Evolutionary conservation across 2,113 vertebrate genomes (phyloP).

Genomic region (Gnathonemus longibarbis): DNA sequence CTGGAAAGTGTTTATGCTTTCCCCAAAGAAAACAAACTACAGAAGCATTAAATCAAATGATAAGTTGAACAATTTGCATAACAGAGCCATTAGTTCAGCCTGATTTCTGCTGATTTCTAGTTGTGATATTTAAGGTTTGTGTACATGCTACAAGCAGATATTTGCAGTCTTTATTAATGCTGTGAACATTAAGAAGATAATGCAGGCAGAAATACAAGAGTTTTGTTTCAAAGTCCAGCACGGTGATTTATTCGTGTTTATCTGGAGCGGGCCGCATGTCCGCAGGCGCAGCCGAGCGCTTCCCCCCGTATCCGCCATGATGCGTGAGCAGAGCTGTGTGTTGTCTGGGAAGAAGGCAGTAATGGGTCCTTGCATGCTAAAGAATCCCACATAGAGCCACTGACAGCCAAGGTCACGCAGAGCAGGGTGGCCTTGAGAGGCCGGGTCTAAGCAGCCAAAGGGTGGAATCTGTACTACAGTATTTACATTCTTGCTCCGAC

Average conservation of each 20-base stretch:
- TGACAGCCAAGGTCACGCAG: conserved; percentile 63
- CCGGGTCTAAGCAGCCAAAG: conserved; percentile 12
- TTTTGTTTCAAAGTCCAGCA: conserved; percentile 30
- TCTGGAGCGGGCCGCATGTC: neutral
- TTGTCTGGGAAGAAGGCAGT: conserved; percentile 46
- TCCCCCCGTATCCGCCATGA: neutral
- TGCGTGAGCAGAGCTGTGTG: conserved; percentile 41
- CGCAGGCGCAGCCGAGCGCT: neutral
- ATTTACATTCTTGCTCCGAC: conserved; percentile 34
- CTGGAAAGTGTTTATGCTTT: neutral
- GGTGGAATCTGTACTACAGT: conserved; percentile 39
- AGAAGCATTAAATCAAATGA: conserved; percentile 6
- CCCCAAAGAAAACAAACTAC: neutral
- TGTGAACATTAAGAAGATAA: neutral
- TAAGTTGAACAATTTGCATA: neutral
- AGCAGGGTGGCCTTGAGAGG: conserved; percentile 54
- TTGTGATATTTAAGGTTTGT: neutral
- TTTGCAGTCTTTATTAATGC: neutral
- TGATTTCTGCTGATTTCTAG: neutral
- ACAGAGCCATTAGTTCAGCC: neutral
- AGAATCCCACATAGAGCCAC: conserved; percentile 50
- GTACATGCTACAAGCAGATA: neutral
- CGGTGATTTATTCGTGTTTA: conserved; percentile 9
- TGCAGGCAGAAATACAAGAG: neutral
- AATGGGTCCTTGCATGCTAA: conserved; percentile 49